These are phyloP conservation scores for Ecliptopera silaceata DNA, from an alignment of 2,888 invertebrate genomes.

Conservation along the genomic window DNA sequence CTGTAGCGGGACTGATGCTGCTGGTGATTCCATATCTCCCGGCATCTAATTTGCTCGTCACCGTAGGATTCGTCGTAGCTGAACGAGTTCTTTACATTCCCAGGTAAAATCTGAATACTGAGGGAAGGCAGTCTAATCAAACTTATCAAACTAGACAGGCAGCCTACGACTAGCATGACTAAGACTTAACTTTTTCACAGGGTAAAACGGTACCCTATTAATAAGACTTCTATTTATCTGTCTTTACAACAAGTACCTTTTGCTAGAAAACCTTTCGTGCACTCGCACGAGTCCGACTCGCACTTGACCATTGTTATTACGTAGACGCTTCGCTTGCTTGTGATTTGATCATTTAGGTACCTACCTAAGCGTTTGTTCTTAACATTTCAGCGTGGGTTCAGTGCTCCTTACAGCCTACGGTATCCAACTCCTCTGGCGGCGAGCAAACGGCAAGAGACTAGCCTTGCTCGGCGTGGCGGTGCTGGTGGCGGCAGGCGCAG, in stretches of 20 bases:
- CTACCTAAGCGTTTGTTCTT: not conserved
- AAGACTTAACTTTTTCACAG: too few species aligned
- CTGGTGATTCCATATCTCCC: slow-evolving; percentile 92
- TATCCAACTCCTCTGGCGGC: slow-evolving; percentile 86
- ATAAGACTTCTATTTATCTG: too few species aligned
- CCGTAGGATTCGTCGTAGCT: slow-evolving; percentile 93
- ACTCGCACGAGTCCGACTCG: too few species aligned
- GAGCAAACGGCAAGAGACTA: slow-evolving; percentile 66
- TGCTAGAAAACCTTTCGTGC: too few species aligned
- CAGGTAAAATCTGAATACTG: slow-evolving; percentile 80
- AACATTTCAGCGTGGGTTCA: slow-evolving; percentile 87
- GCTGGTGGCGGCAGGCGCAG: slow-evolving; percentile 84
- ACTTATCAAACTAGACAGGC: not conserved
- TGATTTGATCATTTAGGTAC: too few species aligned
- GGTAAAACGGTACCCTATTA: too few species aligned
- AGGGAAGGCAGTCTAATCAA: too few species aligned
- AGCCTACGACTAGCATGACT: not conserved
- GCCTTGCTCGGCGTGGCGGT: slow-evolving; percentile 79
- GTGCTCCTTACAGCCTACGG: slow-evolving; percentile 90
- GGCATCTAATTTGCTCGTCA: slow-evolving; percentile 91
- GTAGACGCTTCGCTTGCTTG: too few species aligned
- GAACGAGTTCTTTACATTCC: slow-evolving; percentile 95
- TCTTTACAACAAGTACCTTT: too few species aligned
- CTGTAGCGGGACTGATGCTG: slow-evolving; percentile 87
- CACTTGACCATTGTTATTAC: too few species aligned